phyloP scores from a whole-genome alignment of 2,888 invertebrate species.

The Odontomyia ornata region DNA sequence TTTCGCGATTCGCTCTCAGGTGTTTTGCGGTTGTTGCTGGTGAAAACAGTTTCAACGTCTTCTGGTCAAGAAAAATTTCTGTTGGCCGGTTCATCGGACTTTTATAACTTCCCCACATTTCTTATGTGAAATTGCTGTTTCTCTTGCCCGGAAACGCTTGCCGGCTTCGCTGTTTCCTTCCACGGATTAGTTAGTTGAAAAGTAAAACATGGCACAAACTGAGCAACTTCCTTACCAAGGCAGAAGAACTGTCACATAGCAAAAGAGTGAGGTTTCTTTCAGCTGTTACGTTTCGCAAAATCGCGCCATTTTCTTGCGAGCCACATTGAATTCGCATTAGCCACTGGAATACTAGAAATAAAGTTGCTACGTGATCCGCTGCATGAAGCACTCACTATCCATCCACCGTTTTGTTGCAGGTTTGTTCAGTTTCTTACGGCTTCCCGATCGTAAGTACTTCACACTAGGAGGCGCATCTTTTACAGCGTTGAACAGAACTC shows the following conservation, averaged over 20 bases:
- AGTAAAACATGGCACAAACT: neutral
- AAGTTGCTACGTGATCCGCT: slow-evolving; percentile 3
- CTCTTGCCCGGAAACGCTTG: slow-evolving; percentile 27
- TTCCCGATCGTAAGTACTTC: neutral
- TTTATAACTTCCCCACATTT: slow-evolving; percentile 52
- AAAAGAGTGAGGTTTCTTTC: neutral
- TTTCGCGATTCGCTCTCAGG: neutral
- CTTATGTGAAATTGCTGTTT: slow-evolving; percentile 45
- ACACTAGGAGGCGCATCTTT: slow-evolving; percentile 2
- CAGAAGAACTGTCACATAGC: neutral
- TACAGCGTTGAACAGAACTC: slow-evolving; percentile 35
- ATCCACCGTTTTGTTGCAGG: neutral
- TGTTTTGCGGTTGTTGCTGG: neutral
- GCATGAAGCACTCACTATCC: neutral
- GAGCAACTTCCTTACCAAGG: neutral
- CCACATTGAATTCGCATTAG: too few species aligned
- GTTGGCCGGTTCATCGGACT: slow-evolving; percentile 47
- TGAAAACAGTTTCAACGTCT: neutral
- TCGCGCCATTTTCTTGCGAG: too few species aligned
- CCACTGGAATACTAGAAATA: neutral
- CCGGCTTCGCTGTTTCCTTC: neutral
- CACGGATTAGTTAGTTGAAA: too few species aligned
- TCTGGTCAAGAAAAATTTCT: slow-evolving; percentile 23
- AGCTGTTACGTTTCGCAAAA: too few species aligned
- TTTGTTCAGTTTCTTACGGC: neutral